phyloP scores from a whole-genome alignment of 2,888 invertebrate genomes.

The Creontiades dilutus region DNA sequence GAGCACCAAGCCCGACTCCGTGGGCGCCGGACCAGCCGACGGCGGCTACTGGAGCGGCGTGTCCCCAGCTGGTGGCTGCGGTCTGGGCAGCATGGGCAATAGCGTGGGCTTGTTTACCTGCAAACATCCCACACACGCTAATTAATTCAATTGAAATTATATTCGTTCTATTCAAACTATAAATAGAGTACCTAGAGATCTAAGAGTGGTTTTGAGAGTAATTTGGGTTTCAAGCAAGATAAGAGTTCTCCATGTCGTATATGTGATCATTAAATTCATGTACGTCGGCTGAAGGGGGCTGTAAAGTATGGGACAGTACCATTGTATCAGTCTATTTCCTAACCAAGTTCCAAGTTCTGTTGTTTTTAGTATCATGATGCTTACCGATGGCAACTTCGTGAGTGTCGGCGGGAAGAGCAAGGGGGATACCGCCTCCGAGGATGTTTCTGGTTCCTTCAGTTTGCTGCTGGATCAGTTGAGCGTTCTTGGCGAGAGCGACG shows the following conservation, averaged over 20 bases:
- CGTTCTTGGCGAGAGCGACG: slow-evolving; percentile 77
- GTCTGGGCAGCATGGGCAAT: slow-evolving; percentile 78
- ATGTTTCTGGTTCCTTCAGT: slow-evolving; percentile 76
- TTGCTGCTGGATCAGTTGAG: slow-evolving; percentile 79
- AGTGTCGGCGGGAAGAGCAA: slow-evolving; percentile 75
- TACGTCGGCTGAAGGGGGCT: too few relatives aligned
- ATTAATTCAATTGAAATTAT: neutral
- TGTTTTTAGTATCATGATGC: slow-evolving; percentile 9
- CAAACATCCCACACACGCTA: neutral
- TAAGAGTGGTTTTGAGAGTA: too few relatives aligned
- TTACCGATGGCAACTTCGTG: slow-evolving; percentile 78
- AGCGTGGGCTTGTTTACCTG: slow-evolving; percentile 77
- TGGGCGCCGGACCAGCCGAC: slow-evolving; percentile 72
- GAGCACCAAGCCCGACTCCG: slow-evolving; percentile 48
- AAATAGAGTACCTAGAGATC: too few relatives aligned
- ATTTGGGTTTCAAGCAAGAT: too few relatives aligned
- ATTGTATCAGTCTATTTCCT: too few relatives aligned
- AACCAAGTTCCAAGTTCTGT: too few relatives aligned
- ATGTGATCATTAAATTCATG: too few relatives aligned
- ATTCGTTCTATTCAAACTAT: neutral
- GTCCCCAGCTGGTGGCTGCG: slow-evolving; percentile 75
- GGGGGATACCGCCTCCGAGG: slow-evolving; percentile 72
- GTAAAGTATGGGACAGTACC: too few relatives aligned
- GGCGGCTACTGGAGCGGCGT: slow-evolving; percentile 70
- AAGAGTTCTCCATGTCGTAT: too few relatives aligned